These are phyloP conservation scores for Yponomeuta malinellus DNA, from an alignment of 2,888 invertebrate genomes.

Conservation along the genomic window DNA sequence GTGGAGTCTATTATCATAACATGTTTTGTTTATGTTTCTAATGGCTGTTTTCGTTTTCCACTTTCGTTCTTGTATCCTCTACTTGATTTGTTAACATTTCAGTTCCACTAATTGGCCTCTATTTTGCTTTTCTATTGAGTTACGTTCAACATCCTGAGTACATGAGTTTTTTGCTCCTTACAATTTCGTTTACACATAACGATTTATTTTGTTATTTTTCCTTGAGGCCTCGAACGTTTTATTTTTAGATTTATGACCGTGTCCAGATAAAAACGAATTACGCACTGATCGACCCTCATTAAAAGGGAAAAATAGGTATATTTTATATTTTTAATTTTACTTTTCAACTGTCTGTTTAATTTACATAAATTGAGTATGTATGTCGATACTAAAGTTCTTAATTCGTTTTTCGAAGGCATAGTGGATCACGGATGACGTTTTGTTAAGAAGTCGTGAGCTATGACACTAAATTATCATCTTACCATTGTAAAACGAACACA, in stretches of 20 bases:
- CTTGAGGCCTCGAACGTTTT: background rate
- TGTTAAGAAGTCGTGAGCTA: background rate
- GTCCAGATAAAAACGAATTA: background rate
- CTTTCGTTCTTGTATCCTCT: constrained; percentile 48
- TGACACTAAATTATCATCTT: background rate
- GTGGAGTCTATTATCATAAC: constrained; percentile 61
- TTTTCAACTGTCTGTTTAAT: background rate
- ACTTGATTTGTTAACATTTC: constrained; percentile 39
- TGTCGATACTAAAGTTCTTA: too few relatives aligned
- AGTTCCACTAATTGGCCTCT: constrained; percentile 45
- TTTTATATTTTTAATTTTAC: too few relatives aligned
- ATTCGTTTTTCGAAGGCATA: too few relatives aligned
- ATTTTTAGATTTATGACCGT: constrained; percentile 5
- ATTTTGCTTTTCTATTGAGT: constrained; percentile 3
- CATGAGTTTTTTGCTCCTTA: background rate
- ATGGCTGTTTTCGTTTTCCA: constrained; percentile 54
- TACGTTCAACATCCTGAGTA: background rate
- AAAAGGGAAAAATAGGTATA: too few relatives aligned
- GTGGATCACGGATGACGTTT: background rate
- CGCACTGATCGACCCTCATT: background rate
- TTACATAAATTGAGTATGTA: background rate
- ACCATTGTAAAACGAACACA: background rate
- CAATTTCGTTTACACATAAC: background rate
- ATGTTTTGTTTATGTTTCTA: constrained; percentile 70
- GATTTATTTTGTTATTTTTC: background rate